phyloP scores from a whole-genome alignment of 37 sponge, comb jelly and placozoan genomes.

The Petrosia ficiformis region DNA sequence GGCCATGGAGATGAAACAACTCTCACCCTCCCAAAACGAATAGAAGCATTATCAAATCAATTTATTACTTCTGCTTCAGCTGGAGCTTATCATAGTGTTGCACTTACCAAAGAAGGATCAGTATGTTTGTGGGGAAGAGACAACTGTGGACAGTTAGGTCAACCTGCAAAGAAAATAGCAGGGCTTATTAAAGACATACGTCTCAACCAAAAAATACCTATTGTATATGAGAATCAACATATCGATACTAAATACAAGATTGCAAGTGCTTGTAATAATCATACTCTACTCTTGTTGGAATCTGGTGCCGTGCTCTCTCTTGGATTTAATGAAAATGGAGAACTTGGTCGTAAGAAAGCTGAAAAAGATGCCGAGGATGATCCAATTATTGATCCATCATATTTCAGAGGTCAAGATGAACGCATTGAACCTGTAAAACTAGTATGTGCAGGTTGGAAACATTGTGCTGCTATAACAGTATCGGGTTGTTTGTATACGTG shows the following conservation, averaged over 20 bases:
- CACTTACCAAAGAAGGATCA: slow-evolving; percentile 30
- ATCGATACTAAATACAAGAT: too few relatives aligned
- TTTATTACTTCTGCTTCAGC: slow-evolving; percentile 30
- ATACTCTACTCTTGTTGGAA: slow-evolving; percentile 53
- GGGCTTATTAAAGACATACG: slow-evolving; percentile 25
- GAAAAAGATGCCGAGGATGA: neutral
- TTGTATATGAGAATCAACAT: neutral
- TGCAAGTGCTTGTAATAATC: slow-evolving; percentile 31
- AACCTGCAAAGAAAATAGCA: slow-evolving; percentile 10
- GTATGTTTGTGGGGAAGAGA: slow-evolving; percentile 71
- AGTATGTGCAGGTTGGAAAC: slow-evolving; percentile 49
- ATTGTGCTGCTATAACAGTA: slow-evolving; percentile 54
- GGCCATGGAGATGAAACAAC: slow-evolving; percentile 62
- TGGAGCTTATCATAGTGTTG: slow-evolving; percentile 67
- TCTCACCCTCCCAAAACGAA: slow-evolving; percentile 35
- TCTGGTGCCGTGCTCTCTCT: slow-evolving; percentile 39
- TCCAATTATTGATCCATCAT: slow-evolving; percentile 1
- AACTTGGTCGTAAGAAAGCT: slow-evolving; percentile 51
- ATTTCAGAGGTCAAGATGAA: slow-evolving; percentile 4
- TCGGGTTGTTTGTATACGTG: slow-evolving; percentile 29
- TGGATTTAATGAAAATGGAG: slow-evolving; percentile 60
- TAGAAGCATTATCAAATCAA: slow-evolving; percentile 36
- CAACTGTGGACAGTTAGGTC: slow-evolving; percentile 61
- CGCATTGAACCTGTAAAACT: neutral
- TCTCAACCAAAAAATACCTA: slow-evolving; percentile 55